Conservation (phyloP, 2,113 vertebrate species). For the Etheostoma cragini region DNA sequence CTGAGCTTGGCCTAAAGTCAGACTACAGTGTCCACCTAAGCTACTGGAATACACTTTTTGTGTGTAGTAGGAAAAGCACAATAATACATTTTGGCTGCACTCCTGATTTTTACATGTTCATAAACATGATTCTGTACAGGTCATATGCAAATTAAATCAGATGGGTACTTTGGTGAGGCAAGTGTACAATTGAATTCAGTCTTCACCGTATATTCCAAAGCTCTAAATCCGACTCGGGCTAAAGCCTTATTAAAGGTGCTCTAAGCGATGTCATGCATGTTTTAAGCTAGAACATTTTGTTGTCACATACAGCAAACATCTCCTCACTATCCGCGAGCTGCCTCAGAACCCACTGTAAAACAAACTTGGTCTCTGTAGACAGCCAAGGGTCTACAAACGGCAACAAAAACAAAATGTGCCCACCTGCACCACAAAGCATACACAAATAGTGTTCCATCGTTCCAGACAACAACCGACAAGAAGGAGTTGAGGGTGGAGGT, state of each 20-base stretch:
- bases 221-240: not conserved
- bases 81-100: constrained; percentile 1
- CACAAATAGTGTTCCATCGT: too few relatives aligned
- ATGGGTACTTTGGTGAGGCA: not conserved
- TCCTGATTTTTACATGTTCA: not conserved
- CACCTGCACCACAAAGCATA: too few relatives aligned
- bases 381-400: too few relatives aligned
- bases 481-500: too few relatives aligned
- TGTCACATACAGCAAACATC: too few relatives aligned
- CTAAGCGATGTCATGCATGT: too few relatives aligned
- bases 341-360: too few relatives aligned
- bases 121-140: not conserved
- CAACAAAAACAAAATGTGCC: too few relatives aligned
- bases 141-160: not conserved
- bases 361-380: too few relatives aligned
- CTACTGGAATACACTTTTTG: not conserved
- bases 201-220: not conserved
- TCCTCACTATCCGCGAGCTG: too few relatives aligned
- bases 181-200: not conserved
- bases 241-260: constrained; percentile 10
- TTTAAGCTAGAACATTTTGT: too few relatives aligned
- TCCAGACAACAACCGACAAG: too few relatives aligned
- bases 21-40: not conserved
- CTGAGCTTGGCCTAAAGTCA: not conserved
- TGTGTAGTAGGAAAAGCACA: not conserved